Conservation (phyloP, 2,888 invertebrate species). For the Pollenia amentaria region DNA sequence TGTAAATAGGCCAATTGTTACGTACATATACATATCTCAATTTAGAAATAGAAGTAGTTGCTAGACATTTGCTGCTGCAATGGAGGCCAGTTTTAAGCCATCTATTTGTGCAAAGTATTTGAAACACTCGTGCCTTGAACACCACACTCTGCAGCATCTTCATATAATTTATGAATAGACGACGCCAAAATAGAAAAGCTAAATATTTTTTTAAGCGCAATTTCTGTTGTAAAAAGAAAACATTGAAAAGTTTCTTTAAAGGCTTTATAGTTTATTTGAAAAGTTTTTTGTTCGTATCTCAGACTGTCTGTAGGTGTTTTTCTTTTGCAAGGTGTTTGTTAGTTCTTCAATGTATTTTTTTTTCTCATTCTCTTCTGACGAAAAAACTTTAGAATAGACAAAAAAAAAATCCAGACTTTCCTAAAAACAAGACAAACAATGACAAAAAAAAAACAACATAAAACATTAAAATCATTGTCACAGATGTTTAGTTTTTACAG, state of each 20-base stretch:
- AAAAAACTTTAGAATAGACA: constrained; percentile 41
- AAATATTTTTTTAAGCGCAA: constrained; percentile 41
- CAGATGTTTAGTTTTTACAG: constrained; percentile 70
- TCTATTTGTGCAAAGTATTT: not conserved
- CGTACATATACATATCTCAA: too few species aligned
- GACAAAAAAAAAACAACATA: not conserved
- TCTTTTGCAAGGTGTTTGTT: constrained; percentile 24
- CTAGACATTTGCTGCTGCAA: too few species aligned
- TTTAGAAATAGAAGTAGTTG: too few species aligned
- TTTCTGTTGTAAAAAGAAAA: not conserved
- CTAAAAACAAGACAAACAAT: constrained; percentile 17
- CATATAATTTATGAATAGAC: constrained; percentile 58
- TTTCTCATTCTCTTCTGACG: not conserved
- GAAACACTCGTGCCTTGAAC: not conserved
- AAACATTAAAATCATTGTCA: constrained; percentile 71
- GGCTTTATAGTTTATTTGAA: constrained; percentile 54
- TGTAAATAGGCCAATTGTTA: too few species aligned
- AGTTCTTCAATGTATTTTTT: constrained; percentile 22
- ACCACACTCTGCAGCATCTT: constrained; percentile 18
- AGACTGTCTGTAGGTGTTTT: constrained; percentile 63
- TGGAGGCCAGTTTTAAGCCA: not conserved
- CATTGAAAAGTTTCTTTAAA: constrained; percentile 34
- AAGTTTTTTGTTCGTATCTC: constrained; percentile 44
- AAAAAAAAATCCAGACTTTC: constrained; percentile 45
- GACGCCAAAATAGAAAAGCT: constrained; percentile 16